Base-by-base conservation (phyloP, 2,797 vertebrate species). In the Urosaurus nigricauda region DNA sequence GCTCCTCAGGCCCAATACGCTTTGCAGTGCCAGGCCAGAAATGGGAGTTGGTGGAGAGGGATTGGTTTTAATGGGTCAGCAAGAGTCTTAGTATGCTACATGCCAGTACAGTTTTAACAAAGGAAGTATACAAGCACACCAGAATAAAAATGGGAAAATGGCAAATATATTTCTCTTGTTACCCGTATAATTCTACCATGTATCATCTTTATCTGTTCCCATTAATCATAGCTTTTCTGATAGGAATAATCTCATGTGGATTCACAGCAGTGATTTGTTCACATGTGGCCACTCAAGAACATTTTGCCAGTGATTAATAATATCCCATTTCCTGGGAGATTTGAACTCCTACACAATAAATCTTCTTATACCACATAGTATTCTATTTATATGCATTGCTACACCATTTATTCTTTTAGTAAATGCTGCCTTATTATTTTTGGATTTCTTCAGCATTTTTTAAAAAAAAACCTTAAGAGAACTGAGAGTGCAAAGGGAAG, bases 221-320 rank as follows among this genome's bases (percentile, higher is more conserved):
- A 93, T 83, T 5, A 84, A 88, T 88, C 87, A 53, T 35, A 87
- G 58, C 26, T 86, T 47, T 89, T 83, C 78, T 89, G 87, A 90
- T 70, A 87, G 86, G 70, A 24, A 74, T 16, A 70, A 88, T 79
- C 14, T 78, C 60, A 85, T 56, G 84, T 84, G 84, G 58, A 78
- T 90, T 12, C 63, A 51, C 79, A n/a, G 83, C 68, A 84, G 32
- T 75, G 77, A 60, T 92, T 77, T 51, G 53, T 85, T 91, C 90
- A 40, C 86, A 85, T 83, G 60, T 51, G 29, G 87, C 78, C 85
- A 83, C 17, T 29, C 12, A 24, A 63, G 87, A 92, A 79, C 74
- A 80, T 79, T 77, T 80, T 88, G 47, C 74, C 65, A 53, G 35
- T 11, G 65, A 12, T 75, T 65, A 82, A 9, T 75, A 85, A 5